Evolutionary conservation across 2,888 invertebrate genomes (phyloP).

Genomic region (Psylliodes chrysocephalus): DNA sequence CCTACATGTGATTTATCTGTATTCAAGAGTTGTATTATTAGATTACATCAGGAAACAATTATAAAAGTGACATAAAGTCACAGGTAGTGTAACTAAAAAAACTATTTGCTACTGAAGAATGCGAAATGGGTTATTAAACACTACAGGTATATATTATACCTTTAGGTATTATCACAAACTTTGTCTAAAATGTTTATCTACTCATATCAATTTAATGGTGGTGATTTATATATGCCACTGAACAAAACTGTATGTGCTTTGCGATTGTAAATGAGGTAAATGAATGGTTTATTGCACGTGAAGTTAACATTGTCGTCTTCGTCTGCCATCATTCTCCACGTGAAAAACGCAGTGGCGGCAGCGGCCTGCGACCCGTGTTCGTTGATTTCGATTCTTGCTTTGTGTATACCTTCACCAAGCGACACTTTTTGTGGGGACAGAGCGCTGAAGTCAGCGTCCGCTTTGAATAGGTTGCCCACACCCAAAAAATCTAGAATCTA

Average conservation of each 20-base stretch:
- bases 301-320: constrained; percentile 75
- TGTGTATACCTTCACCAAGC: constrained; percentile 74
- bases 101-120: no score
- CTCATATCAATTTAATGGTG: constrained; percentile 1
- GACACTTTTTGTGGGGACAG: constrained; percentile 65
- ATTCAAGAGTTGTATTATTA: no score
- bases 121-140: no score
- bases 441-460: constrained; percentile 67
- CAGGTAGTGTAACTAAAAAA: no score
- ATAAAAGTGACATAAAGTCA: no score
- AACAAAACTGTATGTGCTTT: constrained; percentile 73
- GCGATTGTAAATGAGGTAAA: constrained; percentile 82
- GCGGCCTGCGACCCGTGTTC: constrained; percentile 89
- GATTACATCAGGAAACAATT: no score
- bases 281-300: constrained; percentile 85
- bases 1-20: no score
- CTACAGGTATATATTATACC: no score
- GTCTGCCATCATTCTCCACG: constrained; percentile 74
- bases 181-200: neutral
- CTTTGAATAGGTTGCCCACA: constrained; percentile 67
- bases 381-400: constrained; percentile 84
- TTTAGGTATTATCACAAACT: neutral
- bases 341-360: constrained; percentile 85
- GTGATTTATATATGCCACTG: constrained; percentile 65
- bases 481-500: constrained; percentile 68